Conservation (phyloP, 1,140 invertebrate species). For the Trinorchestia longiramus region DNA sequence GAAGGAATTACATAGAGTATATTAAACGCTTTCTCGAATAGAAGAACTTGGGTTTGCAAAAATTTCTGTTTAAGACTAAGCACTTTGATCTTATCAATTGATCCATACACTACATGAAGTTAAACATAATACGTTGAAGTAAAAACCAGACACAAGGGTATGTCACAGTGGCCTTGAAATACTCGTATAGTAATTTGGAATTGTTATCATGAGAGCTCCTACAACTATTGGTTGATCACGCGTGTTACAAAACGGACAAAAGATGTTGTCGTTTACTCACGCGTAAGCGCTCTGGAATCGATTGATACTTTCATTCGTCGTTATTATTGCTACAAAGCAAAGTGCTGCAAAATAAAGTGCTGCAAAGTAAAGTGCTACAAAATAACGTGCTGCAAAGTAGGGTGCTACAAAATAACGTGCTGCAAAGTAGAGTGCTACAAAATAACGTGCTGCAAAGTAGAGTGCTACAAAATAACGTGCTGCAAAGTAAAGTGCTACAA, state of each 20-base stretch:
- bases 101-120: neutral
- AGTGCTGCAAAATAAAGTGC: neutral
- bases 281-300: neutral
- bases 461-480: neutral
- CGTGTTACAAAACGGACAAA: neutral
- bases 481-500: neutral
- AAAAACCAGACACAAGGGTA: neutral
- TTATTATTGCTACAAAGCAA: neutral
- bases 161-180: neutral
- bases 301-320: neutral
- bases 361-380: no score
- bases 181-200: neutral
- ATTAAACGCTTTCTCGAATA: no score
- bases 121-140: neutral
- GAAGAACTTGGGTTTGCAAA: no score
- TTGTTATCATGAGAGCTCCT: neutral
- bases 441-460: neutral
- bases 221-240: neutral
- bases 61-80: no score
- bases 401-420: neutral
- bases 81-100: no score
- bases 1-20: no score
- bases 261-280: neutral
- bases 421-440: neutral
- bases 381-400: neutral